phyloP scores from a whole-genome alignment of 2,113 vertebrate species.

The Ciconia stormi region DNA sequence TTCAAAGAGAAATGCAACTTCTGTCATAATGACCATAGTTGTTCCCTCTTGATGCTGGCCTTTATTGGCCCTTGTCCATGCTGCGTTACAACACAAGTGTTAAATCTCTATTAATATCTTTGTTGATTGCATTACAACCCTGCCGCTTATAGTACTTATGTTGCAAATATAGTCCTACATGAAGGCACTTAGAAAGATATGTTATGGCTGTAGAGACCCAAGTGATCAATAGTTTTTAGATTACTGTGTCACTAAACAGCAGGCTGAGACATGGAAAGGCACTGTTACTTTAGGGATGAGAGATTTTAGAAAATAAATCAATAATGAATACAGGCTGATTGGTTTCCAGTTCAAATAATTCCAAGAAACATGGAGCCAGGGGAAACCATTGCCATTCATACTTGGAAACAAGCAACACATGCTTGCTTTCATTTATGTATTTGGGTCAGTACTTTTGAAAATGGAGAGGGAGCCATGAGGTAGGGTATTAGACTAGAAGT shows the following conservation, averaged over 20 bases:
- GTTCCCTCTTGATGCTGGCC: not conserved
- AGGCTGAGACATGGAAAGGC: slow-evolving; percentile 37
- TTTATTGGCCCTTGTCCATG: not conserved
- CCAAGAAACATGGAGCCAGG: slow-evolving; percentile 41
- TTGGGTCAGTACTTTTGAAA: slow-evolving; percentile 42
- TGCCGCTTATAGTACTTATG: not conserved
- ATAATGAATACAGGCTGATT: slow-evolving; percentile 45
- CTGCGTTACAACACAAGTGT: not conserved
- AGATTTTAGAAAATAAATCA: slow-evolving; percentile 60
- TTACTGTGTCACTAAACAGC: slow-evolving; percentile 49
- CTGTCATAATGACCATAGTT: not conserved
- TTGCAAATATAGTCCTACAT: not conserved
- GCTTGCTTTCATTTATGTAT: slow-evolving; percentile 29
- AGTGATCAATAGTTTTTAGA: slow-evolving; percentile 65
- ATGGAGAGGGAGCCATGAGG: not conserved
- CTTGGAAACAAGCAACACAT: slow-evolving; percentile 15
- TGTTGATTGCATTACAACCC: not conserved
- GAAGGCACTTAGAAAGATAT: slow-evolving; percentile 16
- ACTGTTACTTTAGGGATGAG: slow-evolving; percentile 31
- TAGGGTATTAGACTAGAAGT: not conserved
- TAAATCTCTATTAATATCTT: not conserved
- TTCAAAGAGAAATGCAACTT: not conserved
- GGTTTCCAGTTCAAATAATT: slow-evolving; percentile 59
- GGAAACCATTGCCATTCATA: slow-evolving; percentile 17
- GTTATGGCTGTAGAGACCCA: slow-evolving; percentile 24